A percentile compares a stretch with the other conserved stretches of the same genome.
phyloP scores from a whole-genome alignment of 2,797 vertebrate genomes.

The Typhlichthys eigenmanni region DNA sequence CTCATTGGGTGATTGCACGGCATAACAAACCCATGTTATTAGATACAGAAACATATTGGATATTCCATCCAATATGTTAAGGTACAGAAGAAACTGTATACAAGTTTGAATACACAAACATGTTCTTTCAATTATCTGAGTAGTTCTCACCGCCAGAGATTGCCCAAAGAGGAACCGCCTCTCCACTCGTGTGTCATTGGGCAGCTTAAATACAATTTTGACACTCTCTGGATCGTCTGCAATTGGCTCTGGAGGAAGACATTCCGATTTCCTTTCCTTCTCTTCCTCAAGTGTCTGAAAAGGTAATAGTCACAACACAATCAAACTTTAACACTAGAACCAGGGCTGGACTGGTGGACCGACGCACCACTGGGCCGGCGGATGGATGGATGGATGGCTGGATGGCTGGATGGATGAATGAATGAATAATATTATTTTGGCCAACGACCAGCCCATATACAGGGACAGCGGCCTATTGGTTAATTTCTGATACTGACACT shows the following conservation, averaged over 20 bases:
- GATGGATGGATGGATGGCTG: too few species aligned
- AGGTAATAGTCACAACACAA: slow-evolving; percentile 23
- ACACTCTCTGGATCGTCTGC: slow-evolving; percentile 93
- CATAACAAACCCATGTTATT: too few species aligned
- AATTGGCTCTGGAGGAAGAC: slow-evolving; percentile 92
- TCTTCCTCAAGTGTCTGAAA: slow-evolving; percentile 93
- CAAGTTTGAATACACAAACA: background rate
- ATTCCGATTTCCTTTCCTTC: slow-evolving; percentile 93
- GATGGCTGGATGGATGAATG: too few species aligned
- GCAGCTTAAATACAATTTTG: slow-evolving; percentile 98
- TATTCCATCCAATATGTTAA: too few species aligned
- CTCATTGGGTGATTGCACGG: too few species aligned
- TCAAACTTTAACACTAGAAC: background rate
- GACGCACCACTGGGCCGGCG: too few species aligned
- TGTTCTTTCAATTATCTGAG: background rate
- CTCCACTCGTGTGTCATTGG: slow-evolving; percentile 95
- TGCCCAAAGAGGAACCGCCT: slow-evolving; percentile 95
- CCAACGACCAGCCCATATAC: too few species aligned
- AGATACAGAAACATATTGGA: too few species aligned
- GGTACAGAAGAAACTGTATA: background rate
- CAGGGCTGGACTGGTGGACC: too few species aligned
- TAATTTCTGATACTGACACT: too few species aligned
- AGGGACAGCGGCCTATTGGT: too few species aligned
- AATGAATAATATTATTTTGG: too few species aligned
- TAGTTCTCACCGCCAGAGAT: slow-evolving; percentile 87